A percentile compares a stretch with the other conserved stretches of the same genome.
These are phyloP conservation scores for Odocoileus hemionus DNA, from an alignment of 2,113 vertebrate species.

Conservation along the genomic window DNA sequence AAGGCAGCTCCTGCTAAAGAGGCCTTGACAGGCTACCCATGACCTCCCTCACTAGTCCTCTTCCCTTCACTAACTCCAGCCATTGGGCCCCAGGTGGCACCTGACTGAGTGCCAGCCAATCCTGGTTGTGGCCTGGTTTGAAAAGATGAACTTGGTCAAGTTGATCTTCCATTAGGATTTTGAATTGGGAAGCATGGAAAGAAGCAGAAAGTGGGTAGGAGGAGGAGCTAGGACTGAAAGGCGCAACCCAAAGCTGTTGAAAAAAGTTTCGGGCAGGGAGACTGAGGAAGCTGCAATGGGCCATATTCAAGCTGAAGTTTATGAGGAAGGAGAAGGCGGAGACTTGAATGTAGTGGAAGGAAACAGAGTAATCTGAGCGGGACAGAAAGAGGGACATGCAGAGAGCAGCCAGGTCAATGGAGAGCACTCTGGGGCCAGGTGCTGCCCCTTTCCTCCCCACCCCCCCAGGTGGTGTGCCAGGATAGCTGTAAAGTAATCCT, in stretches of 20 bases:
- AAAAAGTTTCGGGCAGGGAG: not conserved
- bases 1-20: not conserved
- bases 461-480: not conserved
- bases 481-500: not conserved
- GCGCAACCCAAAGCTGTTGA: not conserved
- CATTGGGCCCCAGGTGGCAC: not conserved
- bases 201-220: not conserved
- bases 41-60: not conserved
- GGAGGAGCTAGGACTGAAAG: not conserved
- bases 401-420: not conserved
- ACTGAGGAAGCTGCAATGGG: not conserved
- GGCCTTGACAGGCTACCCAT: not conserved
- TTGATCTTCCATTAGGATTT: not conserved
- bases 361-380: not conserved
- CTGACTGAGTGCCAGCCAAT: not conserved
- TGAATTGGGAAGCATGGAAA: not conserved
- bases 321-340: not conserved
- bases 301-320: not conserved
- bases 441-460: not conserved
- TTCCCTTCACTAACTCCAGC: not conserved
- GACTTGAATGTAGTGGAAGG: not conserved
- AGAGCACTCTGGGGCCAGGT: not conserved
- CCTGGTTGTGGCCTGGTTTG: not conserved
- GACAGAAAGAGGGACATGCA: not conserved
- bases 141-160: not conserved